Conservation (phyloP, 1,140 invertebrate species). For the Sinonovacula constricta region DNA sequence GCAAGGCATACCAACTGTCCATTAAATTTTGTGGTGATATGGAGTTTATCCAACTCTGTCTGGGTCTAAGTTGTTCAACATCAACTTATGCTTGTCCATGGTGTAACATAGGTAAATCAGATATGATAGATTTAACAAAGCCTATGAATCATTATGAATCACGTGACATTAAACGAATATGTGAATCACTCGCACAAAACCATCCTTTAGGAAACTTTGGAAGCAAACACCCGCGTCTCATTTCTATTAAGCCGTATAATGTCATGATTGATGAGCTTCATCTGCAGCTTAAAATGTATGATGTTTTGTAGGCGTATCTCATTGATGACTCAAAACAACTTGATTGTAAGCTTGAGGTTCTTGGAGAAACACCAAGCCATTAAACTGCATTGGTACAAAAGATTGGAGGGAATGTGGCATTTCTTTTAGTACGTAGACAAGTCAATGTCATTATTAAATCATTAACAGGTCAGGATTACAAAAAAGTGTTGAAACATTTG, state of each 20-base stretch:
- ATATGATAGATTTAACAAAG: neutral
- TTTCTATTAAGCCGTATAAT: neutral
- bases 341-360: conserved; percentile 3
- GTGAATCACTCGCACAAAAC: neutral
- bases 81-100: conserved; percentile 14
- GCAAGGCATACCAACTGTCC: neutral
- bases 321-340: conserved; percentile 21
- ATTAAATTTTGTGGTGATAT: neutral
- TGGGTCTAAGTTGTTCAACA: conserved; percentile 15
- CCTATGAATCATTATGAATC: conserved; percentile 5
- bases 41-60: conserved; percentile 8
- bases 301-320: conserved; percentile 6
- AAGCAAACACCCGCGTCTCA: neutral
- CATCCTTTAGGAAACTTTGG: neutral
- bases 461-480: conserved; percentile 1
- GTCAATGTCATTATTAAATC: neutral
- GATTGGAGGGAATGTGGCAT: neutral
- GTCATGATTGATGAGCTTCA: conserved; percentile 18
- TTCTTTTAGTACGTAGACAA: neutral
- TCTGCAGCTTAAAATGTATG: conserved; percentile 4
- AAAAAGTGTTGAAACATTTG: neutral
- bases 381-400: neutral
- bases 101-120: conserved; percentile 13
- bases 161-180: neutral
- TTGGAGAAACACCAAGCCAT: neutral